Evolutionary conservation across 2,888 invertebrate genomes (phyloP).

Genomic region (Tineola bisselliella): DNA sequence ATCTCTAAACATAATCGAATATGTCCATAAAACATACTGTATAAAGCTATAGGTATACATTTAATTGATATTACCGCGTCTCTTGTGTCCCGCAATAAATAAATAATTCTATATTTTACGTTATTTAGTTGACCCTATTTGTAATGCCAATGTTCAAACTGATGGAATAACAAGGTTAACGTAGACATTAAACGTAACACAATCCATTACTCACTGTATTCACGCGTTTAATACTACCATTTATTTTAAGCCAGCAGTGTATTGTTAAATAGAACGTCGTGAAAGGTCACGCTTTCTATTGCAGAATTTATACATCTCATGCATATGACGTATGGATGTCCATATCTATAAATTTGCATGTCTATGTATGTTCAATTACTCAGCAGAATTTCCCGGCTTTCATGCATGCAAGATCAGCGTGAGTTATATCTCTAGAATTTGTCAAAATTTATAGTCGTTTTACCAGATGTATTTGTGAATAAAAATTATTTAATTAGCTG

Average conservation of each 20-base stretch:
- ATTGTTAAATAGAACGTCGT: not conserved
- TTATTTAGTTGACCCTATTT: not conserved
- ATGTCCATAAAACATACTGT: too few species aligned
- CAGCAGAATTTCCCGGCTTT: not conserved
- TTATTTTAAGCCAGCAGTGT: not conserved
- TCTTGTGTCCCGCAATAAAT: not conserved
- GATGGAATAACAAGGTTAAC: not conserved
- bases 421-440: not conserved
- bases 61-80: not conserved
- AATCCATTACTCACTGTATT: not conserved
- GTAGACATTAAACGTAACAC: not conserved
- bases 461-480: not conserved
- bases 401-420: not conserved
- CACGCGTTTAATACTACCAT: not conserved
- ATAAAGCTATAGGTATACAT: too few species aligned
- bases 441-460: not conserved
- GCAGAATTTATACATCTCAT: not conserved
- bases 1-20: too few species aligned
- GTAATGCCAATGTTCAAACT: not conserved
- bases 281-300: too few species aligned
- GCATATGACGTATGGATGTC: not conserved
- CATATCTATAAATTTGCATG: not conserved
- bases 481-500: too few species aligned
- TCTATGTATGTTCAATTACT: conserved; percentile 1
- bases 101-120: not conserved